A percentile compares a stretch with the other conserved stretches of the same genome.
These are phyloP conservation scores for Myopa testacea DNA, from an alignment of 2,888 invertebrate genomes.

Conservation along the genomic window DNA sequence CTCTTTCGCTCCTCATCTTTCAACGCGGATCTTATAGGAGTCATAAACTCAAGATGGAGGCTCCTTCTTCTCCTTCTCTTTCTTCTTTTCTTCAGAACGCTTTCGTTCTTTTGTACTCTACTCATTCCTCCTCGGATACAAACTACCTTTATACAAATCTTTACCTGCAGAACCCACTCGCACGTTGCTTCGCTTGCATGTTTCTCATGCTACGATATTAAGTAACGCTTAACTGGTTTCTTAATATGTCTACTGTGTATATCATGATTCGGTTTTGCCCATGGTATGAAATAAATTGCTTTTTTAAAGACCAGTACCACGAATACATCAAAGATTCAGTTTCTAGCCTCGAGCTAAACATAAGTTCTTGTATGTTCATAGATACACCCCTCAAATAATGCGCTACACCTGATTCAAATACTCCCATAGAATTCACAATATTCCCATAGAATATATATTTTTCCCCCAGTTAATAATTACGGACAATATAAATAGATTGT, in stretches of 20 bases:
- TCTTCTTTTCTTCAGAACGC: too few species aligned
- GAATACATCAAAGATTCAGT: neutral
- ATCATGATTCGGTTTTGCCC: neutral
- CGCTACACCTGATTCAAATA: too few species aligned
- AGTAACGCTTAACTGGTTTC: conserved; percentile 47
- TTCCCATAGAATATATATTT: too few species aligned
- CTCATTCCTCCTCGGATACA: neutral
- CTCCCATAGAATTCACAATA: too few species aligned
- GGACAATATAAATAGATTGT: too few species aligned
- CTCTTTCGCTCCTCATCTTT: neutral
- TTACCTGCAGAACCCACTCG: conserved; percentile 7
- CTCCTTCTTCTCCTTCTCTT: neutral
- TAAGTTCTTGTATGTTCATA: neutral
- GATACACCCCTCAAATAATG: too few species aligned
- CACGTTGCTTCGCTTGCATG: conserved; percentile 16
- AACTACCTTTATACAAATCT: conserved; percentile 1
- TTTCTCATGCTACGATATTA: conserved; percentile 35
- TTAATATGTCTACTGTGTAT: conserved; percentile 4
- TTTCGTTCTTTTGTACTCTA: conserved; percentile 21
- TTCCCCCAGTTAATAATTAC: too few species aligned
- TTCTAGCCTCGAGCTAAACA: neutral
- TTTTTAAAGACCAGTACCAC: neutral
- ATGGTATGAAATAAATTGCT: neutral
- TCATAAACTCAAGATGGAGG: neutral
- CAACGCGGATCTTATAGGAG: neutral